phyloP scores from a whole-genome alignment of 2,113 vertebrate species.

The Ochotona curzoniae region DNA sequence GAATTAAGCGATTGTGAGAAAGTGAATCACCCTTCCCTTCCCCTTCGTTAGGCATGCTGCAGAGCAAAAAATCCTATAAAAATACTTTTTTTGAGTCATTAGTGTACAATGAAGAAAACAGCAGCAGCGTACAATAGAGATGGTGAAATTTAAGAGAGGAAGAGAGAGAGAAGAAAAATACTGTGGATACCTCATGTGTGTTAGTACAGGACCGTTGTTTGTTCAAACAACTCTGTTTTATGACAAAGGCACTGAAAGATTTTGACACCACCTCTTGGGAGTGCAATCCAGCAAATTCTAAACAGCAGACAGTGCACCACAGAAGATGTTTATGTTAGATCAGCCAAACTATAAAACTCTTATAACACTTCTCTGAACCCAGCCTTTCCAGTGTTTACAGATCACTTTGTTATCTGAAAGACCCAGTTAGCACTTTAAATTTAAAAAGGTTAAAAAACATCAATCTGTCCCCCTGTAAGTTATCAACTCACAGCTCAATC shows the following conservation, averaged over 20 bases:
- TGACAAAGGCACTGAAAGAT: conserved; percentile 75
- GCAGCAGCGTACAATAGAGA: conserved; percentile 66
- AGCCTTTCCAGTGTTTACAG: conserved; percentile 78
- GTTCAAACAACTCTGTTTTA: conserved; percentile 77
- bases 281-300: conserved; percentile 65
- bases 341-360: conserved; percentile 78
- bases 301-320: conserved; percentile 66
- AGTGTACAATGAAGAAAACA: conserved; percentile 71
- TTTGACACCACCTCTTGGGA: conserved; percentile 68
- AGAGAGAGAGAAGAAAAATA: conserved; percentile 48
- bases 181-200: conserved; percentile 53
- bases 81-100: conserved; percentile 78
- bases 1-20: conserved; percentile 83
- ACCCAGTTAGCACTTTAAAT: conserved; percentile 70
- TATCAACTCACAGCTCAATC: conserved; percentile 62
- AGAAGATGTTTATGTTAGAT: conserved; percentile 76
- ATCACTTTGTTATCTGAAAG: conserved; percentile 76
- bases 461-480: conserved; percentile 67
- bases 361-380: conserved; percentile 77
- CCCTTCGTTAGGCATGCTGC: conserved; percentile 70
- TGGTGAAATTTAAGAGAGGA: conserved; percentile 65
- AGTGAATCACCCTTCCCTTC: conserved; percentile 76
- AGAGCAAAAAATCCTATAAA: conserved; percentile 73
- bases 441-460: conserved; percentile 70
- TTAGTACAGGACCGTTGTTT: conserved; percentile 76